phyloP scores from a whole-genome alignment of 2,888 invertebrate species.

The Melitaea athalia region DNA sequence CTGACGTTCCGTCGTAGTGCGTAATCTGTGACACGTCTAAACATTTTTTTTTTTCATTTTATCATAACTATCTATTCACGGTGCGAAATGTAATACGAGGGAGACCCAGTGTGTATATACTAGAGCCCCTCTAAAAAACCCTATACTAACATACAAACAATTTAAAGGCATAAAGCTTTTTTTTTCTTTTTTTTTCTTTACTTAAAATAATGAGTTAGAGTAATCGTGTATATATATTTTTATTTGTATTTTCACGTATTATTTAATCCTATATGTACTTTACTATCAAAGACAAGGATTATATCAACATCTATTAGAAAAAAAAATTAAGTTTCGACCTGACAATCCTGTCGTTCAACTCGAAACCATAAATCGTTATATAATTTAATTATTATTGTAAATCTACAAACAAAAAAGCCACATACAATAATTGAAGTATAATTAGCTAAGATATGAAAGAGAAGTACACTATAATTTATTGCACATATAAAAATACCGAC shows the following conservation, averaged over 20 bases:
- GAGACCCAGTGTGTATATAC: slow-evolving; percentile 61
- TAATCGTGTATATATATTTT: slow-evolving; percentile 82
- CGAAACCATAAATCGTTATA: slow-evolving; percentile 25
- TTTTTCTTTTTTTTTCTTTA: slow-evolving; percentile 69
- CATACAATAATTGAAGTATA: slow-evolving; percentile 68
- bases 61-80: slow-evolving; percentile 74
- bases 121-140: slow-evolving; percentile 29
- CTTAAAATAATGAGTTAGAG: slow-evolving; percentile 74
- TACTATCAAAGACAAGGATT: slow-evolving; percentile 79
- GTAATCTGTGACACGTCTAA: slow-evolving; percentile 21
- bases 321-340: slow-evolving; percentile 30
- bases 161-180: slow-evolving; percentile 80
- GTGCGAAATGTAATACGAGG: slow-evolving; percentile 68
- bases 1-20: background rate
- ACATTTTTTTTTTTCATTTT: slow-evolving; percentile 57
- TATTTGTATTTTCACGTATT: slow-evolving; percentile 78
- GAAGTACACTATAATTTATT: slow-evolving; percentile 71
- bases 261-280: slow-evolving; percentile 78
- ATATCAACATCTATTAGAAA: slow-evolving; percentile 73
- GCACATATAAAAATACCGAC: slow-evolving; percentile 78
- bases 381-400: slow-evolving; percentile 35
- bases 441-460: slow-evolving; percentile 79
- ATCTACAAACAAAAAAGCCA: slow-evolving; percentile 65
- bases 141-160: slow-evolving; percentile 72
- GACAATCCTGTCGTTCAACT: slow-evolving; percentile 7